A percentile compares a stretch with the other conserved stretches of the same genome.
Evolutionary conservation across 2,888 invertebrate species (phyloP).

Genomic region (Parnassius smintheus): DNA sequence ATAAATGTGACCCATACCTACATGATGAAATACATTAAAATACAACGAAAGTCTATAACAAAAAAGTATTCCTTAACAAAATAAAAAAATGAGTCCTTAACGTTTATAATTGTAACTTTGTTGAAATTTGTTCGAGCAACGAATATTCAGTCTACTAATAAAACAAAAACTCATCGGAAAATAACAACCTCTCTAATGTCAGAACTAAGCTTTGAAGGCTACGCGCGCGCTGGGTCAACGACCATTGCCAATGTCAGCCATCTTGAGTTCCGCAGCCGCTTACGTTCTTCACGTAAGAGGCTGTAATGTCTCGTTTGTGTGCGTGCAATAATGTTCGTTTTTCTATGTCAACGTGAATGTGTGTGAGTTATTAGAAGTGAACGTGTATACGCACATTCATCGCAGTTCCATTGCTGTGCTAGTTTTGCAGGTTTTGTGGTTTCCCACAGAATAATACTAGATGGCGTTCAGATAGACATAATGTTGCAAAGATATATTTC

Average conservation of each 20-base stretch:
- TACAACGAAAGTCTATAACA: neutral
- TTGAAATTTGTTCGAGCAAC: constrained; percentile 33
- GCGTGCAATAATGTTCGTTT: constrained; percentile 72
- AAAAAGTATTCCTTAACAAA: constrained; percentile 4
- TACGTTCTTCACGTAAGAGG: constrained; percentile 80
- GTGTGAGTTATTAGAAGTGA: constrained; percentile 65
- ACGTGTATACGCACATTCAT: constrained; percentile 47
- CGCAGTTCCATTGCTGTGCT: constrained; percentile 39
- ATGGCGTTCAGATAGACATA: constrained; percentile 38
- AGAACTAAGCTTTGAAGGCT: constrained; percentile 79
- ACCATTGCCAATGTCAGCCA: constrained; percentile 82
- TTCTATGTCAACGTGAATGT: constrained; percentile 59
- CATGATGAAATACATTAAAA: neutral
- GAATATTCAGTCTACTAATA: constrained; percentile 39
- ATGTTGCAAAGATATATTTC: constrained; percentile 14
- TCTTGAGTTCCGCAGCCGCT: constrained; percentile 80
- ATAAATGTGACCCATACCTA: neutral
- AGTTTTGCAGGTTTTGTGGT: constrained; percentile 35
- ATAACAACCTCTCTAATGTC: constrained; percentile 78
- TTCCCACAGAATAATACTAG: constrained; percentile 38
- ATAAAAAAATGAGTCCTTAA: constrained; percentile 3
- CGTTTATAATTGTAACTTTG: constrained; percentile 28
- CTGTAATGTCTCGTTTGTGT: constrained; percentile 72
- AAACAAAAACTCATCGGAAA: constrained; percentile 65
- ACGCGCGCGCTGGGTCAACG: constrained; percentile 70